Percentiles rank a stretch among this genome's conserved stretches.
Evolutionary conservation across 2,797 vertebrate species (phyloP).

Genomic region (Sebastes trivittatus): DNA sequence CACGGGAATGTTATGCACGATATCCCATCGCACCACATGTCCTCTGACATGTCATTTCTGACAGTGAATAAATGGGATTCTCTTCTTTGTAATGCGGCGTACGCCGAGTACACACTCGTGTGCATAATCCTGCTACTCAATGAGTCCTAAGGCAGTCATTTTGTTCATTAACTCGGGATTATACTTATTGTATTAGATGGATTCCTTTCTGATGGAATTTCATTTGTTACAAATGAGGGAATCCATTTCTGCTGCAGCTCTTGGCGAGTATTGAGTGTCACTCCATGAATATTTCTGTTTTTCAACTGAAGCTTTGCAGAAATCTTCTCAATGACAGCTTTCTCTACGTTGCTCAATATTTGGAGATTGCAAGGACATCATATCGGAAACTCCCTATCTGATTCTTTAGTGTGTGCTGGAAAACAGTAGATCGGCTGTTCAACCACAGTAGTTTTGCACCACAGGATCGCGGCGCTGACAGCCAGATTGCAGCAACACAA

Average conservation of each 20-base stretch:
- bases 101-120: neutral
- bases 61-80: conserved; percentile 33
- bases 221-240: conserved; percentile 32
- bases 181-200: neutral
- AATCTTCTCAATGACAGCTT: neutral
- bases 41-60: conserved; percentile 25
- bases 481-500: neutral
- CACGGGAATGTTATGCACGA: neutral
- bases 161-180: conserved; percentile 40
- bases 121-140: conserved; percentile 39
- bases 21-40: conserved; percentile 19
- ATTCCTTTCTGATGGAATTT: conserved; percentile 27
- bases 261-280: neutral
- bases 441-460: neutral
- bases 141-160: conserved; percentile 18
- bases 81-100: conserved; percentile 27
- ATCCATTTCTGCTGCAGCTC: conserved; percentile 21
- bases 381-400: neutral
- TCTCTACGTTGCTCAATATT: neutral
- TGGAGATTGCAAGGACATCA: neutral
- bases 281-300: neutral
- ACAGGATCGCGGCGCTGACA: neutral
- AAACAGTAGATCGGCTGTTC: neutral
- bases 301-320: neutral
- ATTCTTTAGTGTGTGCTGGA: neutral